Base-by-base conservation (phyloP, 2,797 vertebrate genomes). In the Gastrophryne carolinensis region DNA sequence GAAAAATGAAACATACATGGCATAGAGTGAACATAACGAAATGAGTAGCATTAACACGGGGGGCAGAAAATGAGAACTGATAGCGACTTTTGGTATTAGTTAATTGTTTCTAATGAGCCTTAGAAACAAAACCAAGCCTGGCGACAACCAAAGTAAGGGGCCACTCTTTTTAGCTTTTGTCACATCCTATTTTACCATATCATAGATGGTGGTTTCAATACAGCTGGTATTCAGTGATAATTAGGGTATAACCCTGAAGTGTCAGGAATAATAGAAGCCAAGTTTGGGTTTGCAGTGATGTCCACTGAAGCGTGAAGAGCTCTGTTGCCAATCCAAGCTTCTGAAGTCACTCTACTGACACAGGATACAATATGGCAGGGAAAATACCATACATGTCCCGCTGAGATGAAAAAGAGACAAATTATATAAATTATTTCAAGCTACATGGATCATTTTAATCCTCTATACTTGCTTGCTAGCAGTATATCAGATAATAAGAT, bases 171-270 rank as follows among this genome's bases (percentile, higher is more conserved):
- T 88, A 82, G 89, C 81, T 87, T 87, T 84, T 81, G 86, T 86
- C 83, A 83, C 89, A 84, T 89, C 90, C 90, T 88, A 91, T 94
- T 90, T 94, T 90, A 91, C 89, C 91, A 90, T 89, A 92, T 94
- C 94, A 92, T 89, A 87, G 86, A 92, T 94, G 94, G 93, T 93
- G 92, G 87, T 86, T 91, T 93, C 89, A 91, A 91, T 94, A 91
- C 89, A 91, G 91, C 92, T 94, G 88, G 88, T 92, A 94, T 93
- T 95, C 92, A 92, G 89, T 91, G 90, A 93, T 93, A 95, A 94
- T 93, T 94, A 95, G 89, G 60, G 84, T 87, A 82, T 84, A 86
- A 87, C 87, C 89, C 91, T 89, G 85, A 84, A 86, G 77, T 71
- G 80, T 60, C 1, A 74, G 0, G 67, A 81, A 83, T 85, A 83